Evolutionary conservation across 2,797 vertebrate species (phyloP).

Genomic region (Sciurus vulgaris): DNA sequence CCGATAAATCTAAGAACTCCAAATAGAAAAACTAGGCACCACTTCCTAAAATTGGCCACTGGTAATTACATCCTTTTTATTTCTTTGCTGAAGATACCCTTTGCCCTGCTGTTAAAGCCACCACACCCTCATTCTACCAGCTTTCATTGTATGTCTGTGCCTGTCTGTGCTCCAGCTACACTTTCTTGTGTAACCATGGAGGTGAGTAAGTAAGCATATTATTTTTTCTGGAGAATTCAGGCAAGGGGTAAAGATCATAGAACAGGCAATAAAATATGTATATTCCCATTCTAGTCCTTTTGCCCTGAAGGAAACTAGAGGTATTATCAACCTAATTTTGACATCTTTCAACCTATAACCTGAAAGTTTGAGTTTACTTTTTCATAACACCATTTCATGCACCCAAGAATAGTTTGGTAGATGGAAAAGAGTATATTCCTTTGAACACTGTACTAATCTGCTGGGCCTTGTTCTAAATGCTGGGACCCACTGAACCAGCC

Average conservation of each 20-base stretch:
- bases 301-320: not conserved
- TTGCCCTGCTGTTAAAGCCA: slow-evolving; percentile 1
- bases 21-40: slow-evolving; percentile 37
- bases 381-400: not conserved
- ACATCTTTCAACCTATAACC: not conserved
- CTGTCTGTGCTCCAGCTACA: slow-evolving; percentile 32
- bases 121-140: slow-evolving; percentile 29
- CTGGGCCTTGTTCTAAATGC: not conserved
- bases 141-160: not conserved
- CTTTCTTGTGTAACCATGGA: slow-evolving; percentile 35
- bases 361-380: not conserved
- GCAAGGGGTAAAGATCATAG: not conserved
- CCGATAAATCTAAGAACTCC: not conserved
- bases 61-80: slow-evolving; percentile 22
- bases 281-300: not conserved
- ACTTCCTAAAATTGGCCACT: slow-evolving; percentile 11
- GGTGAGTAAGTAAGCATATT: slow-evolving; percentile 37
- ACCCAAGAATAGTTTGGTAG: not conserved
- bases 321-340: not conserved
- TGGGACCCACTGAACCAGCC: not conserved
- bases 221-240: slow-evolving; percentile 43
- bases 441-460: not conserved
- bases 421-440: not conserved
- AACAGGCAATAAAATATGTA: too few relatives aligned
- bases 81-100: slow-evolving; percentile 49